Percentiles rank a stretch among this genome's conserved stretches.
Conservation (phyloP, 2,113 vertebrate genomes). For the Eptesicus fuscus region DNA sequence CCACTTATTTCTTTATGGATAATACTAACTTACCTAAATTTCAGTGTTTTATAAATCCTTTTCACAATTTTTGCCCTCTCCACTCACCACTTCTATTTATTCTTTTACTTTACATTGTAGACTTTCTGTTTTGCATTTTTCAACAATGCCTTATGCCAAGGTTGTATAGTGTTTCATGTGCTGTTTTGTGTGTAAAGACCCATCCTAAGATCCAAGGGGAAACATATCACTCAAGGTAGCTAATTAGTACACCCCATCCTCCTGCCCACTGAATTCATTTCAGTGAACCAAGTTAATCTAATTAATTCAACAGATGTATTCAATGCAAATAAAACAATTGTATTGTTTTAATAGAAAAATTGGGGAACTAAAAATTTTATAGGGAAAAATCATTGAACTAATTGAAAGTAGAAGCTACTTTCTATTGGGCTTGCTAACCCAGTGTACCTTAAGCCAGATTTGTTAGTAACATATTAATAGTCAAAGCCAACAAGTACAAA, state of each 20-base stretch:
- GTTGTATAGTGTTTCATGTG: neutral
- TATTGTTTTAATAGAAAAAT: neutral
- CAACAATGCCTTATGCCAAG: neutral
- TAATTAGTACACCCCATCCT: neutral
- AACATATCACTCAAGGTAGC: neutral
- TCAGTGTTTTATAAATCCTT: neutral
- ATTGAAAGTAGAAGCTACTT: neutral
- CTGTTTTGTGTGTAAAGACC: neutral
- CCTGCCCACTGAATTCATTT: neutral
- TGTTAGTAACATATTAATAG: neutral
- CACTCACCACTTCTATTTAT: neutral
- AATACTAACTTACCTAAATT: neutral
- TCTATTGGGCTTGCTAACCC: neutral
- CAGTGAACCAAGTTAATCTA: neutral
- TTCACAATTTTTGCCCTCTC: neutral
- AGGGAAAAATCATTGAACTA: neutral
- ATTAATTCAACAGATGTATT: neutral
- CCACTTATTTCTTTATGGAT: neutral
- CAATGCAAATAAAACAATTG: neutral
- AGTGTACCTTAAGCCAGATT: neutral
- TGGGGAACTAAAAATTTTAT: neutral
- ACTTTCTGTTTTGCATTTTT: neutral
- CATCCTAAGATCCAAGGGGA: accelerated
- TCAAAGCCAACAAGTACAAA: neutral
- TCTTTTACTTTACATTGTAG: neutral